Percentiles rank a stretch among this genome's conserved stretches.
Conservation (phyloP, 2,888 invertebrate genomes). For the Theretra japonica region DNA sequence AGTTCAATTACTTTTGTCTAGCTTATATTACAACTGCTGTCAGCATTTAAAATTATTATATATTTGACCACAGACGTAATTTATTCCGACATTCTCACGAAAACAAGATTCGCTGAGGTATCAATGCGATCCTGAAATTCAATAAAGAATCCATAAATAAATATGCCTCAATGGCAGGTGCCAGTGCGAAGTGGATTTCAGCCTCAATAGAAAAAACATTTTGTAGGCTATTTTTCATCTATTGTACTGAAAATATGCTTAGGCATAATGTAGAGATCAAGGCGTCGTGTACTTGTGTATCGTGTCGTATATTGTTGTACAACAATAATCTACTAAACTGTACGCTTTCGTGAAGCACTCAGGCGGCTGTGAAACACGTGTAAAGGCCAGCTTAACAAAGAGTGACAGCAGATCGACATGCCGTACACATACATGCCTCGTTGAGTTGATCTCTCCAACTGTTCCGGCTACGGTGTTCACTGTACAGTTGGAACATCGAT, state of each 20-base stretch:
- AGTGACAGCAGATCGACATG: background rate
- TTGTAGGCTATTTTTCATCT: background rate
- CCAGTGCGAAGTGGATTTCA: background rate
- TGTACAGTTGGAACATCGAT: background rate
- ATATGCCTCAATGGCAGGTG: background rate
- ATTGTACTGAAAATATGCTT: background rate
- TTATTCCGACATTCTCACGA: background rate
- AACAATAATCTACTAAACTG: background rate
- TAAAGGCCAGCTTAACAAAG: background rate
- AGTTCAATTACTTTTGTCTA: slow-evolving; percentile 29
- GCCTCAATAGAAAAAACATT: background rate
- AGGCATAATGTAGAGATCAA: background rate
- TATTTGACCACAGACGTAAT: background rate
- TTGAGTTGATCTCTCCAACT: background rate
- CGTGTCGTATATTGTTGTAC: background rate
- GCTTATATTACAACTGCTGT: background rate
- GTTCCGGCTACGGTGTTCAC: background rate
- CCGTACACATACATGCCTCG: background rate
- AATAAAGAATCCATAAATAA: background rate
- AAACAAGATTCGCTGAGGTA: background rate
- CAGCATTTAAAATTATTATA: background rate
- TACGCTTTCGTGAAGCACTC: background rate
- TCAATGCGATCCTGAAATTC: background rate
- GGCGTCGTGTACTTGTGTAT: background rate
- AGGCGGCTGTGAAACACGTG: background rate